phyloP scores from a whole-genome alignment of 35 echinoderm and acorn worm species.

The Diadema setosum region DNA sequence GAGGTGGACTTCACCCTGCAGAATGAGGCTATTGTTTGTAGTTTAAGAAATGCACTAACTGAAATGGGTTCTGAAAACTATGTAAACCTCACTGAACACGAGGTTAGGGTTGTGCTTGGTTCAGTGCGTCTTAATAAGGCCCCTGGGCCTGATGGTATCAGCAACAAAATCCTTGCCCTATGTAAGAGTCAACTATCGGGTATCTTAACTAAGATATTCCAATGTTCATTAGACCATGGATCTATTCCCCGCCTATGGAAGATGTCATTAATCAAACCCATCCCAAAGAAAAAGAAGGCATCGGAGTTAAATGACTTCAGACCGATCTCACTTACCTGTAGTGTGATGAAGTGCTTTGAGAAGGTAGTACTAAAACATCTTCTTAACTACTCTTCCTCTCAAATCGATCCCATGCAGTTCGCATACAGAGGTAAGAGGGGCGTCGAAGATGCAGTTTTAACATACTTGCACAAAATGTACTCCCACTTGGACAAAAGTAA shows the following conservation, averaged over 20 bases:
- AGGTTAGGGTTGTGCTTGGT: background rate
- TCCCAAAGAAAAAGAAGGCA: background rate
- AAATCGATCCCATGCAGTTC: no score
- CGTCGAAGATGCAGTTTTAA: no score
- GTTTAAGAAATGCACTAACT: background rate
- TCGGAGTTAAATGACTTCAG: background rate
- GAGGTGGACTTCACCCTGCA: background rate
- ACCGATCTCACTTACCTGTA: background rate
- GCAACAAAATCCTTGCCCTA: background rate
- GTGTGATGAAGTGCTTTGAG: background rate
- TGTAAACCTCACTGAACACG: background rate
- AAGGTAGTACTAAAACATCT: no score
- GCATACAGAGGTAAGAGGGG: no score
- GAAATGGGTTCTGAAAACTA: background rate
- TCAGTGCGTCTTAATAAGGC: background rate
- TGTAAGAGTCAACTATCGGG: no score
- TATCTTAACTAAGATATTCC: background rate
- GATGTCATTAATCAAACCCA: background rate
- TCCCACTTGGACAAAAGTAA: background rate
- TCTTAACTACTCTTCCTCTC: no score
- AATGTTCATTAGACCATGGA: no score
- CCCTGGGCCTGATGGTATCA: background rate
- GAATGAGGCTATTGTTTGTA: background rate
- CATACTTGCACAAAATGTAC: background rate
- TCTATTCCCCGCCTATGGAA: background rate